Evolutionary conservation across 1,140 invertebrate species (phyloP).

Genomic region (Nasonia vitripennis): DNA sequence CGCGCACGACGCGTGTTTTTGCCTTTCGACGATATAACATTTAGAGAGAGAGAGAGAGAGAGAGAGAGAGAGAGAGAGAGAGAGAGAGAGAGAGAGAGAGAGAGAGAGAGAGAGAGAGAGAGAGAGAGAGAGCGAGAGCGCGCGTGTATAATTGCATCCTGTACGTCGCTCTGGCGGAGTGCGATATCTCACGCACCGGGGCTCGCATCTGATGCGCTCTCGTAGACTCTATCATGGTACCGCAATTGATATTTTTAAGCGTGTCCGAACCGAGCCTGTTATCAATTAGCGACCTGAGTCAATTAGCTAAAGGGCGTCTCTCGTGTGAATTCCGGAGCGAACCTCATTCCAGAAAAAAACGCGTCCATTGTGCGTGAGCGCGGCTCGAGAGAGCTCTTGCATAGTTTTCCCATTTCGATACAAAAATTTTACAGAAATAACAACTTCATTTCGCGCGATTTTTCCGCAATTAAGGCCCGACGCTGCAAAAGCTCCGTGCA

Average conservation of each 20-base stretch:
- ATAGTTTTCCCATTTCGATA: not conserved
- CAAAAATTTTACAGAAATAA: too few species aligned
- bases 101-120: too few species aligned
- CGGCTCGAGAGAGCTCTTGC: not conserved
- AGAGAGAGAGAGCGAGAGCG: too few species aligned
- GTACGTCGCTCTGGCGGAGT: conserved; percentile 55
- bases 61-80: too few species aligned
- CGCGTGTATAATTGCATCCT: conserved; percentile 70
- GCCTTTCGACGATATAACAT: conserved; percentile 69
- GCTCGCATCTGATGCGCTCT: not conserved
- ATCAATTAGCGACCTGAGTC: too few species aligned
- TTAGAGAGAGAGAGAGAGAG: conserved; percentile 22
- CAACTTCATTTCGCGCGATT: too few species aligned
- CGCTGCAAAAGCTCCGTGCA: too few species aligned
- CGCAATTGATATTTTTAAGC: conserved; percentile 44
- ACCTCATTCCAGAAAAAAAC: not conserved
- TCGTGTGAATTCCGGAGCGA: not conserved
- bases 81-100: too few species aligned
- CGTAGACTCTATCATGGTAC: not conserved
- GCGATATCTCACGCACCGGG: conserved; percentile 31
- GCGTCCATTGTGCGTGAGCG: not conserved
- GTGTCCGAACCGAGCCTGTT: conserved; percentile 6
- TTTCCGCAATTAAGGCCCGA: too few species aligned
- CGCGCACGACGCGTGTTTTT: conserved; percentile 59
- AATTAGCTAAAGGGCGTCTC: conserved; percentile 40